Base-by-base conservation (phyloP, 1,140 invertebrate species). In the Drosophila mauritiana region DNA sequence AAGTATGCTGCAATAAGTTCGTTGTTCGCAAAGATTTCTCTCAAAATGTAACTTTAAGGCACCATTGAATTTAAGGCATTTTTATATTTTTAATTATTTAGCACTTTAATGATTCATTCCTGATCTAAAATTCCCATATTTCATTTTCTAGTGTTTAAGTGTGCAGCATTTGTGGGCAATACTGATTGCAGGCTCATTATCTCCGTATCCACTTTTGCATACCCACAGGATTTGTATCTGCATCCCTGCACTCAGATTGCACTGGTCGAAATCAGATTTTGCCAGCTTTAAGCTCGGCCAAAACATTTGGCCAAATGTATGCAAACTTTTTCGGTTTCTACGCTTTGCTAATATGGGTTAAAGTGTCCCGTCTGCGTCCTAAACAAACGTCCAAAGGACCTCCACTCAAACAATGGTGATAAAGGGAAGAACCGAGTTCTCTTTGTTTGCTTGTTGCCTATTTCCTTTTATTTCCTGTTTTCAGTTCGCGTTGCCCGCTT, bases 401-500 rank as follows among this genome's bases (percentile, higher is more conserved):
- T n/a, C 36, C 31, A 48, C n/a, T 43, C 64, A 73, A 74, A 73
- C 72, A 74, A 74, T 63, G 49, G 58, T 3, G 8, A 37, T 22
- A 46, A 39, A 34, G 39, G 62, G 61, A 46, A 34, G 27, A 34
- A 68, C 42, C 34, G 46, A 53, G 36, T 62, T 39, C 37, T 45
- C 49, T 52, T 45, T 39, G 59, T 52, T 64, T 49, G 68, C 58
- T 73, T 76, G 62, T 69, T 77, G 73, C 73, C 76, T 77, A 77
- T 85, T 85, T 85, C 62, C 81, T 69, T 78, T 70, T 80, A 70
- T 85, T 85, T 78, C 59, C 77, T 63, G 46, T 49, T 59, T 73
- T 54, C 42, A 49, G 49, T 48, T 67, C 67, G 64, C 67, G 67
- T 56, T 69, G 56, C 51, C 67, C 68, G 34, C 48, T 70, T 46